A percentile compares a stretch with the other conserved stretches of the same genome.
phyloP scores from a whole-genome alignment of 2,888 invertebrate genomes.

The Nephrotoma flavescens region DNA sequence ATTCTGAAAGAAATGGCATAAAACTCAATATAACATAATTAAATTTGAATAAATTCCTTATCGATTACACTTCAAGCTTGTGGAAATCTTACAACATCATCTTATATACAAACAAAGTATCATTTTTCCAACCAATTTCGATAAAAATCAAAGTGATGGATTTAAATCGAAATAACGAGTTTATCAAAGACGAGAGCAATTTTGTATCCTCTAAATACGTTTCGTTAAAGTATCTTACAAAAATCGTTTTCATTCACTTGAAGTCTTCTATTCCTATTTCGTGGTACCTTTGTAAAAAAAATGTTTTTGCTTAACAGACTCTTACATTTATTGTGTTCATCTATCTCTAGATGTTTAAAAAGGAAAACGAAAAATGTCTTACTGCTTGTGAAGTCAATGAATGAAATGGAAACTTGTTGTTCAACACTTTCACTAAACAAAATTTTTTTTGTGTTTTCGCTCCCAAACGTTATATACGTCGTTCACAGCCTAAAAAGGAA shows the following conservation, averaged over 20 bases:
- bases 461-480: neutral
- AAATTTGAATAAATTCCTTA: no score
- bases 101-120: neutral
- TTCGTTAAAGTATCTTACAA: neutral
- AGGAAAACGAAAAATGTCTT: neutral
- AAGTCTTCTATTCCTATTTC: neutral
- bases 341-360: neutral
- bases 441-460: neutral
- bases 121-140: neutral
- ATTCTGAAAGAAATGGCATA: no score
- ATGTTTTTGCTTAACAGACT: neutral
- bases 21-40: no score
- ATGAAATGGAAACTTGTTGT: neutral
- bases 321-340: neutral
- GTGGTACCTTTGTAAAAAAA: neutral
- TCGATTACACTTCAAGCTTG: neutral
- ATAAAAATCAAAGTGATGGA: neutral
- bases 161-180: neutral
- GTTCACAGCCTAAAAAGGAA: neutral
- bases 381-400: neutral
- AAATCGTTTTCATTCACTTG: neutral
- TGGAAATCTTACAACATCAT: neutral
- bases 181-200: neutral
- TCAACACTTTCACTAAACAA: neutral
- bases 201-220: neutral